phyloP scores from a whole-genome alignment of 1,140 invertebrate genomes.

The Bombus breviceps region DNA sequence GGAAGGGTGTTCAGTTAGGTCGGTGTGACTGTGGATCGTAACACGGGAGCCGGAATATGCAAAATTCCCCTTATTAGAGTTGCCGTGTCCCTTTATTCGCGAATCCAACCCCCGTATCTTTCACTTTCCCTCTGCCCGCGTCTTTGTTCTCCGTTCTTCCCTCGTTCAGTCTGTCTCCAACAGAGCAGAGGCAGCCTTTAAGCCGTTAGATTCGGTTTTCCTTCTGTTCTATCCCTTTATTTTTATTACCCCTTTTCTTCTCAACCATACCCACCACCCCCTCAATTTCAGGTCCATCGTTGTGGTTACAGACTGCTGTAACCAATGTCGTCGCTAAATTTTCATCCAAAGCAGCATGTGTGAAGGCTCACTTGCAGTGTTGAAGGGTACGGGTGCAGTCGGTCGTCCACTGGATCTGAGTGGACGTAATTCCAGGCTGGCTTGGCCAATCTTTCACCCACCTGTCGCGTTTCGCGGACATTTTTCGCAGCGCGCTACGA shows the following conservation, averaged over 20 bases:
- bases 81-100: conserved; percentile 62
- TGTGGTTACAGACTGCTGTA: background rate
- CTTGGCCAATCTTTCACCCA: conserved; percentile 90
- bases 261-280: background rate
- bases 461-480: conserved; percentile 86
- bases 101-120: background rate
- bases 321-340: conserved; percentile 57
- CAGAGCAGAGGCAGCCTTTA: background rate
- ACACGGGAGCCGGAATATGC: conserved; percentile 75
- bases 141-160: conserved; percentile 35
- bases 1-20: conserved; percentile 57
- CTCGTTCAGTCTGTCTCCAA: conserved; percentile 2
- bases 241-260: background rate
- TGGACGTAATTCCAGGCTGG: conserved; percentile 88
- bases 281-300: background rate
- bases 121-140: conserved; percentile 3
- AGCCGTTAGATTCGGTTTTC: conserved; percentile 4
- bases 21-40: conserved; percentile 60
- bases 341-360: background rate
- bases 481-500: conserved; percentile 86
- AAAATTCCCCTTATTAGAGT: conserved; percentile 81
- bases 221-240: background rate
- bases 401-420: conserved; percentile 91
- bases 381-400: conserved; percentile 88
- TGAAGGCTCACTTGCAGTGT: conserved; percentile 84